Evolutionary conservation across 2,888 invertebrate species (phyloP), one percentile per base, ranked within the genome.

Genomic region (Agrenia bidenticulata): DNA sequence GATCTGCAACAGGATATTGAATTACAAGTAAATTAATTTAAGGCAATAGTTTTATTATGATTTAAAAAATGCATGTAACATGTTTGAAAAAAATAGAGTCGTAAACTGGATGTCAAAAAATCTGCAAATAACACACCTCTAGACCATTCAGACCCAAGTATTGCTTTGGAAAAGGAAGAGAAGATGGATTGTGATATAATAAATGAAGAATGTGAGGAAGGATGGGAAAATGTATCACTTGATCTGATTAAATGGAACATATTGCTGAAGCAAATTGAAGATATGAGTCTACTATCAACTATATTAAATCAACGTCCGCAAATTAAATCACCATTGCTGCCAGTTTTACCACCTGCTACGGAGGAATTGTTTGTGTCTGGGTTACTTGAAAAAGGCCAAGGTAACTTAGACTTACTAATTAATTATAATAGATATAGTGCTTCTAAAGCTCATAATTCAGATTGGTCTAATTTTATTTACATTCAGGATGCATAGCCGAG

Each of bases 191-290:
- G 24, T 55, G 55, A n/a, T 15, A 45, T 5, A 55, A 26, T 5
- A 4, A 32, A 27, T 24, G 72, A 61, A 7, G 63, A 65, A 13
- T 70, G 69, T 21, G 85, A 81, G 63, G 81, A 81, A 26, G 87
- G 87, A 50, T 94, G 92, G 91, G 92, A 92, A 79, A 87, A 88
- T 60, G 86, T 94, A 60, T 89, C 92, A 1, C 86, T 89, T 73
- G 95, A 95, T 78, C 87, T 88, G 76, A 89, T 92, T 49, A 88
- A 89, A 78, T 95, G 95, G 91, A 89, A 89, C 17, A 81, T 92
- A 55, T 82, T 95, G 1, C 89, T 92, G 45, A 90, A 90, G 61
- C 94, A 94, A 82, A 83, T 95, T 53, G 94, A 95, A 79, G 94
- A 95, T 79, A 85, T 93, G 69, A 87, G 93, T 1, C 84, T 92